A percentile compares a stretch with the other conserved stretches of the same genome.
Evolutionary conservation across 2,113 vertebrate species (phyloP).

Genomic region (Phalacrocorax pelagicus): DNA sequence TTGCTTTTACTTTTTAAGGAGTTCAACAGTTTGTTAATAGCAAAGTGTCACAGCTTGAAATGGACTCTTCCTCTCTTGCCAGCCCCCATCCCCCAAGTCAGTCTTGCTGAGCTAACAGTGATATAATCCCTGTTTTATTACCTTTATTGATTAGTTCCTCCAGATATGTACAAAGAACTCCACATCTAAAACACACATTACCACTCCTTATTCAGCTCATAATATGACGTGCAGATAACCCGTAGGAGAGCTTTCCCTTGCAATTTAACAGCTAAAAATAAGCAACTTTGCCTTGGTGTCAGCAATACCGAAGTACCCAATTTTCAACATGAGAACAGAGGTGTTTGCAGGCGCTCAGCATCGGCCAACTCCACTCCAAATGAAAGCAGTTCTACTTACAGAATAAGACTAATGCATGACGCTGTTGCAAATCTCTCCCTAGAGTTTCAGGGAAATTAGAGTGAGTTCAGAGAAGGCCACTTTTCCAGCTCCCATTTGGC

Average conservation of each 20-base stretch:
- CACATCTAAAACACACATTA: neutral
- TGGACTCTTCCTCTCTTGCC: neutral
- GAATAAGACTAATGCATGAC: neutral
- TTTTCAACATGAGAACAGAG: neutral
- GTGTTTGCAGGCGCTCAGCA: neutral
- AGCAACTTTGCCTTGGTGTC: neutral
- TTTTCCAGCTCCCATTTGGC: constrained; percentile 16
- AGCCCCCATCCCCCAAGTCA: neutral
- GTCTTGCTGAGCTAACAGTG: neutral
- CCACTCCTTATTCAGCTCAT: neutral
- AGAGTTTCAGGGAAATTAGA: constrained; percentile 35
- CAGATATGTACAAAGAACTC: neutral
- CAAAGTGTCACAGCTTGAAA: neutral
- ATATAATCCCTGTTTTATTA: neutral
- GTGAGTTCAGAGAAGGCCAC: neutral
- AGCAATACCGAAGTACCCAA: accelerated
- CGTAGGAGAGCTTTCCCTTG: neutral
- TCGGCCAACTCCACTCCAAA: accelerated
- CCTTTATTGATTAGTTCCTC: neutral
- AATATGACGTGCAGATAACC: neutral
- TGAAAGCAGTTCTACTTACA: neutral
- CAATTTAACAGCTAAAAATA: neutral
- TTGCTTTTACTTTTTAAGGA: neutral
- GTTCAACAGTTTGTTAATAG: neutral
- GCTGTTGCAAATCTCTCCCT: constrained; percentile 4